Evolutionary conservation across 2,113 vertebrate genomes (phyloP).

Genomic region (Dromiciops gliroides): DNA sequence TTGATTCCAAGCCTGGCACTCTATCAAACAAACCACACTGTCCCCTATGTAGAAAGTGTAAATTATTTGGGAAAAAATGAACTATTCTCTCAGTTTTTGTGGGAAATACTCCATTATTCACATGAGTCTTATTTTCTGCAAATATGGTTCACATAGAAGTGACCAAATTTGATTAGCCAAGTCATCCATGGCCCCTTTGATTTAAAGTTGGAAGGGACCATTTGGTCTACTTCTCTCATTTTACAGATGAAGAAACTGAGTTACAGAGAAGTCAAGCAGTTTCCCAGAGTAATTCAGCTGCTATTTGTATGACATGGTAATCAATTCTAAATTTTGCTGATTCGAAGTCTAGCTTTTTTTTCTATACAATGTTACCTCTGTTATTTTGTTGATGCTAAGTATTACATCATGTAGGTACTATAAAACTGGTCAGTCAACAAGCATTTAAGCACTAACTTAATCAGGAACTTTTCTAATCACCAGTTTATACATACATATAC

Average conservation of each 20-base stretch:
- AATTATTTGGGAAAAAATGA: background rate
- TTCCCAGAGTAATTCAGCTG: background rate
- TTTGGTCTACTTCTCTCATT: background rate
- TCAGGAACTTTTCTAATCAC: background rate
- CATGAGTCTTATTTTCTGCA: background rate
- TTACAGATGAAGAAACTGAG: background rate
- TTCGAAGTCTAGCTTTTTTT: background rate
- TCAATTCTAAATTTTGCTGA: background rate
- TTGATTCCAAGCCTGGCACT: background rate
- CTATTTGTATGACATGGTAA: background rate
- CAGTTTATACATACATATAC: no score
- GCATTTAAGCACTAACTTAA: background rate
- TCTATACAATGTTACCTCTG: background rate
- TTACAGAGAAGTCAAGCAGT: background rate
- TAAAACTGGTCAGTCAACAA: background rate
- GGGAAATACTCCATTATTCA: background rate
- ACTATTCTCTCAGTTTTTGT: background rate
- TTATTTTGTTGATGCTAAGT: background rate
- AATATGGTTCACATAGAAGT: background rate
- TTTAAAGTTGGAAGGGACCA: background rate
- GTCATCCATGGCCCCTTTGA: background rate
- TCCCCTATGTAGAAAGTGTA: background rate
- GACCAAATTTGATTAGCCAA: background rate
- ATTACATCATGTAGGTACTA: background rate
- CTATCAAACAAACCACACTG: background rate